These are phyloP conservation scores for Xylocampa areola DNA, from an alignment of 2,888 invertebrate species.

Conservation along the genomic window DNA sequence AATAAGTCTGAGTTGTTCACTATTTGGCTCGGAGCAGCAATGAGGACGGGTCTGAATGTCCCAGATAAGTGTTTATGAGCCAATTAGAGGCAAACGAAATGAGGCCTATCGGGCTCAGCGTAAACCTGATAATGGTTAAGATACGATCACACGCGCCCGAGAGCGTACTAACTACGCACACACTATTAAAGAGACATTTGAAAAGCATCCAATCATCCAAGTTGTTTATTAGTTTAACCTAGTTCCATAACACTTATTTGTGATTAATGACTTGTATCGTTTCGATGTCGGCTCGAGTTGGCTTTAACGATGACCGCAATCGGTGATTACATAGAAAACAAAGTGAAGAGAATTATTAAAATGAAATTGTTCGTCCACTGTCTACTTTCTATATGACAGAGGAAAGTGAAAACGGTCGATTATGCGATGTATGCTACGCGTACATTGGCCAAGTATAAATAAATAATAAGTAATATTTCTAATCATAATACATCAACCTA, in stretches of 20 bases:
- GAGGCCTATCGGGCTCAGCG: slow-evolving; percentile 72
- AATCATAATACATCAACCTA: no score
- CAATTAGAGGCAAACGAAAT: slow-evolving; percentile 82
- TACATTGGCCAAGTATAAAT: no score
- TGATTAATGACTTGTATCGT: slow-evolving; percentile 52
- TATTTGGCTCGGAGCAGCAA: slow-evolving; percentile 74
- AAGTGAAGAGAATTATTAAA: slow-evolving; percentile 26
- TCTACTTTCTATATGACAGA: slow-evolving; percentile 49
- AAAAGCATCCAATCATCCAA: slow-evolving; percentile 43
- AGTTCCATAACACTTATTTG: slow-evolving; percentile 45
- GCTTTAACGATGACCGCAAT: slow-evolving; percentile 35
- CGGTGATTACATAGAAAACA: slow-evolving; percentile 21
- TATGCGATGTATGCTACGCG: slow-evolving; percentile 4
- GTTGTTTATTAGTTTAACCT: slow-evolving; percentile 56
- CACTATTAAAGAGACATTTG: slow-evolving; percentile 47
- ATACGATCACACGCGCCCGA: slow-evolving; percentile 67
- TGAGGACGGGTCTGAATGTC: slow-evolving; percentile 73
- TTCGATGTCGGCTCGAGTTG: slow-evolving; percentile 37
- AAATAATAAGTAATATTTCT: no score
- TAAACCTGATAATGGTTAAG: slow-evolving; percentile 76
- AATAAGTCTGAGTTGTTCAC: slow-evolving; percentile 71
- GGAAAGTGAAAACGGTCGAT: slow-evolving; percentile 46
- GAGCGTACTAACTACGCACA: slow-evolving; percentile 52
- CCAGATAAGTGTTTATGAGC: slow-evolving; percentile 84
- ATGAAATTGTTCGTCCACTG: slow-evolving; percentile 12